These are phyloP conservation scores for Platygyra sinensis DNA, from an alignment of 64 coral and sea anemone species.

Conservation along the genomic window DNA sequence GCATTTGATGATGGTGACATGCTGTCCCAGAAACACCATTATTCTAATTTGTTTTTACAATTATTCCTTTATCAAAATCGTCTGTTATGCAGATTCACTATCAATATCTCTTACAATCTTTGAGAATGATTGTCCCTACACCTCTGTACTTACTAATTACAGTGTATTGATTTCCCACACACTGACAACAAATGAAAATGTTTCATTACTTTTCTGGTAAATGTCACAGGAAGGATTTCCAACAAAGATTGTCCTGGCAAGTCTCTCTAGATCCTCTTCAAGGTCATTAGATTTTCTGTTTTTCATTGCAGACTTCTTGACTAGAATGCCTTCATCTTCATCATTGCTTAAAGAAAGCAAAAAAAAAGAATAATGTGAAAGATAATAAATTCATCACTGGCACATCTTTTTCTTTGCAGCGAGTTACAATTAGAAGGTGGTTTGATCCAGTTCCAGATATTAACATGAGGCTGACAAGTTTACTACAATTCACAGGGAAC, in stretches of 20 bases:
- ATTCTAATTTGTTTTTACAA: too few relatives aligned
- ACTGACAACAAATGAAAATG: neutral
- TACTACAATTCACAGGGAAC: too few relatives aligned
- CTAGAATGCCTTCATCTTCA: slow-evolving; percentile 40
- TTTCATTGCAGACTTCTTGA: slow-evolving; percentile 10
- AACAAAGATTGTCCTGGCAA: slow-evolving; percentile 92
- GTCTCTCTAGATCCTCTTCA: slow-evolving; percentile 73
- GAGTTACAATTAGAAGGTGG: too few relatives aligned
- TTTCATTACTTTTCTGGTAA: slow-evolving; percentile 73
- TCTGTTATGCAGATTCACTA: too few relatives aligned
- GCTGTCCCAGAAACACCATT: too few relatives aligned
- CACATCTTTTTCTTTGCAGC: neutral
- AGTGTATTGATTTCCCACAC: neutral
- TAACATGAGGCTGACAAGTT: too few relatives aligned
- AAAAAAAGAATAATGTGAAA: neutral
- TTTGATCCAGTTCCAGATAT: too few relatives aligned
- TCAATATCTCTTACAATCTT: too few relatives aligned
- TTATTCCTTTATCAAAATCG: too few relatives aligned
- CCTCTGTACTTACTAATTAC: neutral
- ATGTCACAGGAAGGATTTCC: slow-evolving; percentile 83
- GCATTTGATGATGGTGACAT: too few relatives aligned
- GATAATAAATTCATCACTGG: neutral
- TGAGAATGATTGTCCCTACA: neutral
- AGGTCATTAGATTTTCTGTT: slow-evolving; percentile 32
- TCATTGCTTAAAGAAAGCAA: neutral